phyloP scores from a whole-genome alignment of 92 coral and sea anemone species.

The Nematostella vectensis region DNA sequence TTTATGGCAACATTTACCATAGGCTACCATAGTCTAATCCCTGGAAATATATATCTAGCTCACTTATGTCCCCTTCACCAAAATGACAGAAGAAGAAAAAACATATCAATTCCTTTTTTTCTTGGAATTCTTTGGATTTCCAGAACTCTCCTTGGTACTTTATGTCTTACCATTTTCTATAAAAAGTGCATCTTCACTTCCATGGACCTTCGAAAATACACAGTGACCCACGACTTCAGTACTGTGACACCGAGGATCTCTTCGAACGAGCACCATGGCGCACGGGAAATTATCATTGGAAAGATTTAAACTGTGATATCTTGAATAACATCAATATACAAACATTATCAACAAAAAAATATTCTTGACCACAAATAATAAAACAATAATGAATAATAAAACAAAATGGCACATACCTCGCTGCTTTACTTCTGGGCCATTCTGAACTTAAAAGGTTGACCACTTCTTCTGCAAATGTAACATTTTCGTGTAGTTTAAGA shows the following conservation, averaged over 20 bases:
- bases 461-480: slow-evolving; percentile 23
- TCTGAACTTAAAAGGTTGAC: slow-evolving; percentile 55
- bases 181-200: slow-evolving; percentile 38
- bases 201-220: slow-evolving; percentile 60
- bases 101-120: too few relatives aligned
- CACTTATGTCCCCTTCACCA: too few relatives aligned
- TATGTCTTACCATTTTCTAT: slow-evolving; percentile 77
- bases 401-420: slow-evolving; percentile 37
- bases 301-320: slow-evolving; percentile 38
- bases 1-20: too few relatives aligned
- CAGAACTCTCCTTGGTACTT: too few relatives aligned
- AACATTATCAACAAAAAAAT: background rate
- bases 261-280: slow-evolving; percentile 52
- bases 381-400: background rate
- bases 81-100: too few relatives aligned
- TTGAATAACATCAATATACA: slow-evolving; percentile 1
- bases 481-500: slow-evolving; percentile 41
- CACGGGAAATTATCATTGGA: slow-evolving; percentile 66
- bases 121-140: too few relatives aligned
- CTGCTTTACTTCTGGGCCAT: slow-evolving; percentile 78
- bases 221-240: slow-evolving; percentile 60
- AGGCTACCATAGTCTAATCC: too few relatives aligned
- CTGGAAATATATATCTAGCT: too few relatives aligned
- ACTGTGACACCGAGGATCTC: slow-evolving; percentile 8
- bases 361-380: background rate